Evolutionary conservation across 2,113 vertebrate species (phyloP).

Genomic region (Ellobius talpinus): DNA sequence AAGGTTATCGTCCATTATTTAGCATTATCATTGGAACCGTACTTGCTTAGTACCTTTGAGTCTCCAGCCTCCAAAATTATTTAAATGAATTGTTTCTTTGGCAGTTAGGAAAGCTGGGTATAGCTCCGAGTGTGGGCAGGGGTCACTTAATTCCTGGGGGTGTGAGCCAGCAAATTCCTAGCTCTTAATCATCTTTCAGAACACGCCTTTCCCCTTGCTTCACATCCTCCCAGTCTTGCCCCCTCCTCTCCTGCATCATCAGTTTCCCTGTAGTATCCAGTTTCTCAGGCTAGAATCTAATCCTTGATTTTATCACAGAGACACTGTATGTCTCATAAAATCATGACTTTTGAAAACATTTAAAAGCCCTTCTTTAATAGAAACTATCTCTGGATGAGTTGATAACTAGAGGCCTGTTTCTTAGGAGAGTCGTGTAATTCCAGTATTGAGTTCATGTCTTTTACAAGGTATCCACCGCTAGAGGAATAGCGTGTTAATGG

Average conservation of each 20-base stretch:
- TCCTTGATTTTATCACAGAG: background rate
- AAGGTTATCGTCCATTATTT: background rate
- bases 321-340: background rate
- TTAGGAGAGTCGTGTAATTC: background rate
- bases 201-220: background rate
- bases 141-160: background rate
- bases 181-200: background rate
- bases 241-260: rapidly evolving
- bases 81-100: background rate
- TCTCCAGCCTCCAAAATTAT: background rate
- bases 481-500: background rate
- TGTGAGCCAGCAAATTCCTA: background rate
- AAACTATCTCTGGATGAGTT: background rate
- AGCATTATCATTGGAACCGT: background rate
- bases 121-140: background rate
- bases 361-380: background rate
- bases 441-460: background rate
- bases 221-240: background rate
- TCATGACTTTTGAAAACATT: background rate
- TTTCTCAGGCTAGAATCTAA: background rate
- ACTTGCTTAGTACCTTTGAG: background rate
- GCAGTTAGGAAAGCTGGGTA: background rate
- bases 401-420: background rate
- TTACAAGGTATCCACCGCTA: background rate
- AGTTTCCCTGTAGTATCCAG: background rate